Conservation (phyloP, 2,113 vertebrate genomes). For the Apus apus region DNA sequence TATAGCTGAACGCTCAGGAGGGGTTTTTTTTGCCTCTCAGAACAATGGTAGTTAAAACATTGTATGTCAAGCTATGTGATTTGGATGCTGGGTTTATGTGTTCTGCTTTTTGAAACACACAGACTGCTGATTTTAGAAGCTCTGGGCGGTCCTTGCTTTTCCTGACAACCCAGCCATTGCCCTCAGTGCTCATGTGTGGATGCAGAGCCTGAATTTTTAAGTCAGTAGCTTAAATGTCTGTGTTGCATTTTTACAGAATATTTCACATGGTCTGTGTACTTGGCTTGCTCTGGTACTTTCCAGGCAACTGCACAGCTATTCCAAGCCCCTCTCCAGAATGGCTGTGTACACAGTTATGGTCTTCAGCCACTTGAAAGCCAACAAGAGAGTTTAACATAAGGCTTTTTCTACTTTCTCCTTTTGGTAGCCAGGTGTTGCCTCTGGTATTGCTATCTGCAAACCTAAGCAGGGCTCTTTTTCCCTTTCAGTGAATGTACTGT, state of each 20-base stretch:
- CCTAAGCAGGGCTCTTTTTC: not conserved
- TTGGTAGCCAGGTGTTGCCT: not conserved
- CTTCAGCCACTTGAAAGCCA: not conserved
- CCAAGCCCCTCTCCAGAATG: accelerated
- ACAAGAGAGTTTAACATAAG: not conserved
- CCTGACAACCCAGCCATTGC: accelerated
- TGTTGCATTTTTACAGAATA: accelerated
- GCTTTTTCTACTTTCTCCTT: not conserved
- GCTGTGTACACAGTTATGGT: not conserved
- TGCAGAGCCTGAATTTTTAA: not conserved
- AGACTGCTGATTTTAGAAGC: not conserved
- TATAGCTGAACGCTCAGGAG: not conserved
- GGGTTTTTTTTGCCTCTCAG: not conserved
- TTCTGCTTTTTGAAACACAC: not conserved
- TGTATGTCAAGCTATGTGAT: not conserved
- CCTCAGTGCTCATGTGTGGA: not conserved
- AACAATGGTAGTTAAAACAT: not conserved
- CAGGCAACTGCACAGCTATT: not conserved
- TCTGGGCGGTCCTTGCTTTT: accelerated
- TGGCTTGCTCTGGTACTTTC: not conserved
- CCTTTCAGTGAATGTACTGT: not conserved
- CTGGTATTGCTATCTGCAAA: not conserved
- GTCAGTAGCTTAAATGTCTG: not conserved
- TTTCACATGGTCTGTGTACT: not conserved
- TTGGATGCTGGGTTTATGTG: not conserved